phyloP scores from a whole-genome alignment of 2,888 invertebrate species.

The Boloria euphrosyne region DNA sequence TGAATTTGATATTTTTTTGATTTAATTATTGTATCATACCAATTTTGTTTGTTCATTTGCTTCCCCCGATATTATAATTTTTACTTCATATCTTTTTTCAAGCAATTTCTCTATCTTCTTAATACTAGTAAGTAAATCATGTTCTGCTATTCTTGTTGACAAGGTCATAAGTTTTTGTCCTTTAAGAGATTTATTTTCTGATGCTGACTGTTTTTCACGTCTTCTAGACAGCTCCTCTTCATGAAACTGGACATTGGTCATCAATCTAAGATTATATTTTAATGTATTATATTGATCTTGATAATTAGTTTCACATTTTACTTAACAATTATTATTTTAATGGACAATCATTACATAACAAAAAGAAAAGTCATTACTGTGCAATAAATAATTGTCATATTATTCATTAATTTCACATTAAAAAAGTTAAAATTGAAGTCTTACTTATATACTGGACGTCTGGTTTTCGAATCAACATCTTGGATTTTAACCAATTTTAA shows the following conservation, averaged over 20 bases:
- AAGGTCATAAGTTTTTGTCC: slow-evolving; percentile 85
- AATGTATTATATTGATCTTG: too few relatives aligned
- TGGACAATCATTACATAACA: slow-evolving; percentile 28
- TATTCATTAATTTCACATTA: not conserved
- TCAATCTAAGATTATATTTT: slow-evolving; percentile 66
- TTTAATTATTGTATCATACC: slow-evolving; percentile 48
- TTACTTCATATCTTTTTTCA: slow-evolving; percentile 85
- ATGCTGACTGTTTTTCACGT: slow-evolving; percentile 72
- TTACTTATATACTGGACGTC: slow-evolving; percentile 86
- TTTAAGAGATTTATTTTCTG: slow-evolving; percentile 70
- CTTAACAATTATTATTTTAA: too few relatives aligned
- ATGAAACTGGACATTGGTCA: slow-evolving; percentile 85
- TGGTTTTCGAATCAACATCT: slow-evolving; percentile 85
- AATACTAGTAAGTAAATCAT: slow-evolving; percentile 85
- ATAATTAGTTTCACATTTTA: too few relatives aligned
- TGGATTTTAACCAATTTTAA: slow-evolving; percentile 86
- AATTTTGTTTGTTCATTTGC: slow-evolving; percentile 53
- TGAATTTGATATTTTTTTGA: not conserved
- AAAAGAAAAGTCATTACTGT: not conserved
- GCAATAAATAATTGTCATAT: too few relatives aligned
- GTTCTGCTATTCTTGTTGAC: slow-evolving; percentile 83
- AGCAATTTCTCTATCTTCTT: slow-evolving; percentile 86
- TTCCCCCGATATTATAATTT: slow-evolving; percentile 80
- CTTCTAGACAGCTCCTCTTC: slow-evolving; percentile 82
- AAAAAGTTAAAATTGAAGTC: slow-evolving; percentile 39